Evolutionary conservation across 1,140 invertebrate species (phyloP).

Genomic region (Trachymyrmex cornetzi): DNA sequence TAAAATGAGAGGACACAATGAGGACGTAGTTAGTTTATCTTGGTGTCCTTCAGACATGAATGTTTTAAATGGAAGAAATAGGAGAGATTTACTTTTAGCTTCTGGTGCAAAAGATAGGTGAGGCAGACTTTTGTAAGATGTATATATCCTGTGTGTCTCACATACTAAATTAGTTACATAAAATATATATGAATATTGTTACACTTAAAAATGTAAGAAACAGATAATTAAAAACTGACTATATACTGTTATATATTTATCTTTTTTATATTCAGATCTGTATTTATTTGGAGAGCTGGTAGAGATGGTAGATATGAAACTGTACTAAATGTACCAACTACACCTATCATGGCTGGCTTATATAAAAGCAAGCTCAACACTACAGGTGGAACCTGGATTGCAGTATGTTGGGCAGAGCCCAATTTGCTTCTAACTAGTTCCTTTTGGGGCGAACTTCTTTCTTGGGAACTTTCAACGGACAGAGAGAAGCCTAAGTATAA

Average conservation of each 20-base stretch:
- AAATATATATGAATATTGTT: slow-evolving; percentile 24
- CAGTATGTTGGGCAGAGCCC: slow-evolving; percentile 88
- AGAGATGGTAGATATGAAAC: slow-evolving; percentile 87
- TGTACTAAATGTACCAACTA: slow-evolving; percentile 78
- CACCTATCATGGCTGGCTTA: slow-evolving; percentile 67
- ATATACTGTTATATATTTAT: slow-evolving; percentile 8
- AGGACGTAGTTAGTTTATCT: slow-evolving; percentile 90
- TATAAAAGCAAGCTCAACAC: slow-evolving; percentile 77
- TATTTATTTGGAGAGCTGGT: slow-evolving; percentile 88
- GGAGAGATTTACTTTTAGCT: slow-evolving; percentile 86
- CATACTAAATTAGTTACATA: slow-evolving; percentile 17
- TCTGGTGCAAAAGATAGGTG: slow-evolving; percentile 87
- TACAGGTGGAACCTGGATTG: slow-evolving; percentile 83
- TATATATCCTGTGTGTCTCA: slow-evolving; percentile 20
- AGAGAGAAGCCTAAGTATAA: slow-evolving; percentile 76
- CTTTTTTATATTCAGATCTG: slow-evolving; percentile 71
- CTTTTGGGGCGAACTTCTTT: slow-evolving; percentile 86
- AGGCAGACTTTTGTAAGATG: slow-evolving; percentile 23
- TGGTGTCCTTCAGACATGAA: slow-evolving; percentile 91
- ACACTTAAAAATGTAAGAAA: slow-evolving; percentile 25
- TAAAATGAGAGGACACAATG: slow-evolving; percentile 91
- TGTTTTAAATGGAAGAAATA: slow-evolving; percentile 81
- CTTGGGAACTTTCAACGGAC: slow-evolving; percentile 82
- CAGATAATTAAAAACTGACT: neutral
- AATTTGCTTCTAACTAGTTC: slow-evolving; percentile 86